Evolutionary conservation across 1,140 invertebrate species (phyloP).

Genomic region (Orchestia grillus): DNA sequence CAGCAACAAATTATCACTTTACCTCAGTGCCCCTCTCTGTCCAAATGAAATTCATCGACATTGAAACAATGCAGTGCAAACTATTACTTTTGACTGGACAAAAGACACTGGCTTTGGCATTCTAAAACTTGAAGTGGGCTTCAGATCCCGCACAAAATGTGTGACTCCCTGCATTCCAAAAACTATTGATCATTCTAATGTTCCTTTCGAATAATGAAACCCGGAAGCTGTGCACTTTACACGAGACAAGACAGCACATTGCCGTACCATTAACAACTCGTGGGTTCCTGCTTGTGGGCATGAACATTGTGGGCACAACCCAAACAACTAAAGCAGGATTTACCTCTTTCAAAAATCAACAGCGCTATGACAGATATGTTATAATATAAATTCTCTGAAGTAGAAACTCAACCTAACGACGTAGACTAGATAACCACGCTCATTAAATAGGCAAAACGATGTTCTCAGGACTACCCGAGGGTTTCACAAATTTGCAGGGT

Average conservation of each 20-base stretch:
- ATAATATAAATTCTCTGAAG: neutral
- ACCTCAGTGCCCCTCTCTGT: neutral
- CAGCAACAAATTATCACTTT: neutral
- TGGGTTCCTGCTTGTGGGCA: neutral
- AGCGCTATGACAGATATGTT: neutral
- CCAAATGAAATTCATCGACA: neutral
- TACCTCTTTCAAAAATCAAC: neutral
- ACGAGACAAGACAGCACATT: neutral
- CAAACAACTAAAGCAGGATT: neutral
- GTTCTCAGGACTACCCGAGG: too few species aligned
- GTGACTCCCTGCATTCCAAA: neutral
- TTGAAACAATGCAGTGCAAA: neutral
- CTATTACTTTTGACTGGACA: neutral
- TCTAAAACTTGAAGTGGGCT: neutral
- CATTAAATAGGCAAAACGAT: too few species aligned
- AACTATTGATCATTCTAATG: neutral
- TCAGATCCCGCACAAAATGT: neutral
- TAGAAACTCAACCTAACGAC: neutral
- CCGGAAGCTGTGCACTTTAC: neutral
- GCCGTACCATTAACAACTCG: neutral
- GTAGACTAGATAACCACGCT: slow-evolving; percentile 7
- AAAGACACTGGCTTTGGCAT: neutral
- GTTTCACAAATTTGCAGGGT: too few species aligned
- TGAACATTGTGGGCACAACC: neutral
- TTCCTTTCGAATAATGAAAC: neutral